Conservation (phyloP, 2,113 vertebrate genomes). For the Zingel zingel region DNA sequence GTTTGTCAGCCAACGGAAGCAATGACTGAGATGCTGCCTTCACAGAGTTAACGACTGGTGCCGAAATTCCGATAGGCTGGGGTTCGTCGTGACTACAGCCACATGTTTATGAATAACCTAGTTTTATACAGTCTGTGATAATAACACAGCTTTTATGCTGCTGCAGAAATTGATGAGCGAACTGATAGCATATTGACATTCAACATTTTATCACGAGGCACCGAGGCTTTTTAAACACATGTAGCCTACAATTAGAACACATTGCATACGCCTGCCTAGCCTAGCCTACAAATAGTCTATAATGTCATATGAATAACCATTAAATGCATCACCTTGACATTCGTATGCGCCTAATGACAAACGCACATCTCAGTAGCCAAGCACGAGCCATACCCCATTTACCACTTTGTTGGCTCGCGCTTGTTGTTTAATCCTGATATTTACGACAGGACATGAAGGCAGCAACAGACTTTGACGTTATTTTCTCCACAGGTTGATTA, state of each 20-base stretch:
- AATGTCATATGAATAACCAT: not conserved
- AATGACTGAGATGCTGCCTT: conserved; percentile 39
- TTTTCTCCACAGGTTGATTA: conserved; percentile 7
- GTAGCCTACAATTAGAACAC: not conserved
- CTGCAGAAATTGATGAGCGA: conserved; percentile 13
- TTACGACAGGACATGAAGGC: conserved; percentile 32
- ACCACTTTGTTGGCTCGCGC: not conserved
- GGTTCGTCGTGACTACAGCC: conserved; percentile 49
- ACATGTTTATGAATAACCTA: conserved; percentile 1
- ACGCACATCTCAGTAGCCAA: not conserved
- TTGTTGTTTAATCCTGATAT: not conserved
- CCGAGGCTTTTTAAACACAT: not conserved
- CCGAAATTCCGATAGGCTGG: conserved; percentile 58
- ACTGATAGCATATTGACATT: not conserved
- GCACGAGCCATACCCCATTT: not conserved
- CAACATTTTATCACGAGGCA: not conserved
- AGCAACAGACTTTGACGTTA: conserved; percentile 17
- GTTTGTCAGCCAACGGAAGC: conserved; percentile 43
- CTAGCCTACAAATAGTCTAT: not conserved
- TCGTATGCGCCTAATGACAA: not conserved
- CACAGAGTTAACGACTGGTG: conserved; percentile 23
- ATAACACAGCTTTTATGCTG: not conserved
- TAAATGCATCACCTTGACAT: not conserved
- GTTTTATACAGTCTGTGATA: too few species aligned
- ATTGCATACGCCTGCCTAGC: too few species aligned